A percentile compares a stretch with the other conserved stretches of the same genome.
phyloP scores from a whole-genome alignment of 2,888 invertebrate species.

The Odontothrips loti region DNA sequence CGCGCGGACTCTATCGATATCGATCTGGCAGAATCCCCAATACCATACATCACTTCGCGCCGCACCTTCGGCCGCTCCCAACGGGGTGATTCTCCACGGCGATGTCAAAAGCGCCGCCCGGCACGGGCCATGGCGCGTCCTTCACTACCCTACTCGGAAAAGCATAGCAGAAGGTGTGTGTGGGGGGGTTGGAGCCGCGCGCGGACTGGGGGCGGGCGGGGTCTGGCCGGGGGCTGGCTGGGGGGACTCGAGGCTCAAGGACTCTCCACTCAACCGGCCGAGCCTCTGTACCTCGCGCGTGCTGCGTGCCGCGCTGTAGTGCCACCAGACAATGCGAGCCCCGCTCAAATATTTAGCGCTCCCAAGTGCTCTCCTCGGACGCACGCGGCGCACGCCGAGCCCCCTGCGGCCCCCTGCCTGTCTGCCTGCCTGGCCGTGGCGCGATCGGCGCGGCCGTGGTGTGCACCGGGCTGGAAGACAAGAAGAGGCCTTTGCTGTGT shows the following conservation, averaged over 20 bases:
- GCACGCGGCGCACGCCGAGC: not conserved
- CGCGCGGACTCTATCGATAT: too few species aligned
- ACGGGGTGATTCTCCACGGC: too few species aligned
- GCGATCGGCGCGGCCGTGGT: not conserved
- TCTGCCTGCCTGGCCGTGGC: not conserved
- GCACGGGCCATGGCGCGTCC: too few species aligned
- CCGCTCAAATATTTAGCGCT: slow-evolving; percentile 17
- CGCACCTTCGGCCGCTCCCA: too few species aligned
- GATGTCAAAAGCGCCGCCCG: not conserved
- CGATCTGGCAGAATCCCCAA: too few species aligned
- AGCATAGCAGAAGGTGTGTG: not conserved
- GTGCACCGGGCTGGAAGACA: too few species aligned
- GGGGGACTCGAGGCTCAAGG: too few species aligned
- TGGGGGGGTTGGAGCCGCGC: not conserved
- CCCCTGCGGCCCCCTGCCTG: not conserved
- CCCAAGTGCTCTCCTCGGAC: not conserved
- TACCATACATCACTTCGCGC: too few species aligned
- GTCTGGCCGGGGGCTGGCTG: too few species aligned
- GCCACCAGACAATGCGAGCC: not conserved
- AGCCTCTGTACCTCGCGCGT: not conserved
- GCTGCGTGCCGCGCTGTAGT: not conserved
- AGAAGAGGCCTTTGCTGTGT: too few species aligned
- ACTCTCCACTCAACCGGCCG: too few species aligned
- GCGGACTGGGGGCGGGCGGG: too few species aligned
- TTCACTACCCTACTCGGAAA: not conserved